Percentiles rank a stretch among this genome's conserved stretches.
Conservation (phyloP, 1,140 invertebrate species). For the Pachypeltis micranthus region DNA sequence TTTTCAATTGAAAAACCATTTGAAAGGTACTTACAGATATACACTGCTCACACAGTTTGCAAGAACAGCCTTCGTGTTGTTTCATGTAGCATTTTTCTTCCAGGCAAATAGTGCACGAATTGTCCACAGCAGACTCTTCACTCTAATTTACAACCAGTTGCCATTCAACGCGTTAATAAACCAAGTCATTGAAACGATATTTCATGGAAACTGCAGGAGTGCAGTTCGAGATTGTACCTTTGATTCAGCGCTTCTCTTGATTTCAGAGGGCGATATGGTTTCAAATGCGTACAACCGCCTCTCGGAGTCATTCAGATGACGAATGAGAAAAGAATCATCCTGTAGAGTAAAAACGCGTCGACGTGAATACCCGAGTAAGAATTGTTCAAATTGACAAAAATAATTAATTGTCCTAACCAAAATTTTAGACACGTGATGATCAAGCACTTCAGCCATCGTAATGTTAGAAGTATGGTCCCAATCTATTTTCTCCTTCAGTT, state of each 20-base stretch:
- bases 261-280: slow-evolving; percentile 24
- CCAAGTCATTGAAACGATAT: too few relatives aligned
- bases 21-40: slow-evolving; percentile 47
- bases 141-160: slow-evolving; percentile 1
- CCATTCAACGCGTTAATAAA: too few relatives aligned
- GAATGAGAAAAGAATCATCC: slow-evolving; percentile 45
- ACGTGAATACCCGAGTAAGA: background rate
- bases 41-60: slow-evolving; percentile 47
- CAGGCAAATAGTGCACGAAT: slow-evolving; percentile 48
- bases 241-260: slow-evolving; percentile 12
- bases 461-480: slow-evolving; percentile 32
- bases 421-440: slow-evolving; percentile 51
- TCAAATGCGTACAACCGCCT: slow-evolving; percentile 45
- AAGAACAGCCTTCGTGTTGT: slow-evolving; percentile 43
- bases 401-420: slow-evolving; percentile 37
- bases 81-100: slow-evolving; percentile 48
- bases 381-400: background rate
- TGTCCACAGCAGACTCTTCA: slow-evolving; percentile 7
- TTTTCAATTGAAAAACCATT: too few relatives aligned
- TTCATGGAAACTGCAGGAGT: too few relatives aligned
- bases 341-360: slow-evolving; percentile 30
- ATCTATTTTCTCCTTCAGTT: slow-evolving; percentile 37
- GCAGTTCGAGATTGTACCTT: slow-evolving; percentile 10
- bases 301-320: slow-evolving; percentile 43
- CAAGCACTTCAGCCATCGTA: slow-evolving; percentile 48